Percentiles rank a stretch among this genome's conserved stretches.
Conservation (phyloP, 2,113 vertebrate species). For the Psittacara wagleri region DNA sequence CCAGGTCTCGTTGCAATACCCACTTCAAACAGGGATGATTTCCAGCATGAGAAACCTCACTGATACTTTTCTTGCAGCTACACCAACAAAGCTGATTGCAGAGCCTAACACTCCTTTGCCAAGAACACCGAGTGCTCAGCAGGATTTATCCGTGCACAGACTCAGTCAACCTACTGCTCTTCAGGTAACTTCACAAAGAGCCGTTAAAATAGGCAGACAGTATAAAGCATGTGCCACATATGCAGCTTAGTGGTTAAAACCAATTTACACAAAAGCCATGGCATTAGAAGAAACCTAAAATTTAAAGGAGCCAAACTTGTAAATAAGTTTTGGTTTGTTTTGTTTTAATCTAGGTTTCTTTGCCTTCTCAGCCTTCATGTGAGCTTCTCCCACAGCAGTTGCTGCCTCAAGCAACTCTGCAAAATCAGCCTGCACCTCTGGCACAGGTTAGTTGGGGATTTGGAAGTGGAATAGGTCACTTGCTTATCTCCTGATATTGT, state of each 20-base stretch:
- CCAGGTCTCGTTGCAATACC: not conserved
- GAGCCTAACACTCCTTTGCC: constrained; percentile 68
- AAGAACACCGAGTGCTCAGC: constrained; percentile 55
- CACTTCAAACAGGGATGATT: not conserved
- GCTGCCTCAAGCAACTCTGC: constrained; percentile 68
- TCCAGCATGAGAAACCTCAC: not conserved
- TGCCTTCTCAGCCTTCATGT: constrained; percentile 64
- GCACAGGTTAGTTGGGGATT: constrained; percentile 73
- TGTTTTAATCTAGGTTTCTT: constrained; percentile 60
- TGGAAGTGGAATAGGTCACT: constrained; percentile 4
- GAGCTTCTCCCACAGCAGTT: constrained; percentile 74
- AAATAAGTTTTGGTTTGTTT: not conserved
- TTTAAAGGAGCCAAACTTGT: not conserved
- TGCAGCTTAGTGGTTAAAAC: not conserved
- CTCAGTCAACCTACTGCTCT: constrained; percentile 61
- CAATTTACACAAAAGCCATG: not conserved
- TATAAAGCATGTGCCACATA: not conserved
- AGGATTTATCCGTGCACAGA: constrained; percentile 65
- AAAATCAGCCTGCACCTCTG: constrained; percentile 65
- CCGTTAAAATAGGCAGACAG: not conserved
- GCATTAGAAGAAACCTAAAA: constrained; percentile 12
- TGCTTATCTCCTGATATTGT: not conserved
- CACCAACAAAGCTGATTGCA: constrained; percentile 69
- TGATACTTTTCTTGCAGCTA: constrained; percentile 64
- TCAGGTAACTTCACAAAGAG: constrained; percentile 64